Base-by-base conservation (phyloP, 23 tunicate species). In the Trididemnum miniatum region DNA sequence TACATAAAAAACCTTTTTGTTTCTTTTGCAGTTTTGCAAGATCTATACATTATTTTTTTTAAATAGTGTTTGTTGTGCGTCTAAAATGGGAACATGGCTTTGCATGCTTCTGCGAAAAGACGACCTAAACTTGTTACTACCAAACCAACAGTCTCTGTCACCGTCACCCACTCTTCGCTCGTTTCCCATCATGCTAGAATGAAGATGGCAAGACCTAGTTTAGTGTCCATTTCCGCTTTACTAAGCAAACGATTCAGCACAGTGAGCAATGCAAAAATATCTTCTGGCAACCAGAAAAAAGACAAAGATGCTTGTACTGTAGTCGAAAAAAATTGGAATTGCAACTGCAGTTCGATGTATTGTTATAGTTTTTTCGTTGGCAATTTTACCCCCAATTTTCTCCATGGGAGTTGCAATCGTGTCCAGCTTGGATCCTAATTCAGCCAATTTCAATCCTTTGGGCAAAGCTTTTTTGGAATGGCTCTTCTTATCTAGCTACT, bases 401-500 rank as follows among this genome's bases (percentile, higher is more conserved):
- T 78, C 66, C 1, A 82, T 82, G 67, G 34, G 38, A 20, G 25
- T 79, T 0, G 69, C 69, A 28, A 2, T 44, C 22, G 22, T 60
- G 50, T 35, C 33, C 23, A 31, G 4, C 1, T 59, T 82, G 1
- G 86, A 82, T 64, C 79, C 79, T 15, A 31, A 63, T 2, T 33
- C 59, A 24, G 31, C 30, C 2, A 31, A 35, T 37, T 82, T 69
- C 49, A 71, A 71, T 52, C 86, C 86, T 4, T 31, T 33, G 0
- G 78, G 79, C 0, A 71, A 71, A 51, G 86, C 86, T 24, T 66
- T 15, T 76, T 1, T 82, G 86, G 86, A 82, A 71, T 54, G 51
- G 57, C 31, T 82, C 36, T 33, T 66, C 86, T 7, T 82, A 82
- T 35, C 7, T 82, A 9, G 79, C 86, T 5, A 51, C 86, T 29